Base-by-base conservation (phyloP, 2,797 vertebrate genomes). In the Aplochiton taeniatus region DNA sequence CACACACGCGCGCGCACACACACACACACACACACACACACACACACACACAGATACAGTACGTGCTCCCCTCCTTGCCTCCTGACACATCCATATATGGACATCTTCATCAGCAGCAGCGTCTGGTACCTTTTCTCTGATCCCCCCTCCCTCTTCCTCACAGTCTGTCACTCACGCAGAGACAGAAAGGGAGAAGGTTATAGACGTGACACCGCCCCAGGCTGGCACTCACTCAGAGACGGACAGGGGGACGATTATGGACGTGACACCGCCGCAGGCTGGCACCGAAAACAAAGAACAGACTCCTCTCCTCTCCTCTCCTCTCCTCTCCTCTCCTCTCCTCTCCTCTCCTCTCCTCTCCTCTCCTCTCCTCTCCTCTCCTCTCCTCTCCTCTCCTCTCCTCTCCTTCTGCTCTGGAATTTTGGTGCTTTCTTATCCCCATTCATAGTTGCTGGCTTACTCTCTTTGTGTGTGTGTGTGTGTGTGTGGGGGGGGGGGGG, bases 191-290 rank as follows among this genome's bases (percentile, higher is more conserved):
- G 31, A 42, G 58, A 31, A 58, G n/a, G 58, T 67, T 68, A 57
- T 70, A 58, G 58, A 61, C 3, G 56, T 45, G 63, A 41, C 63
- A 12, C 44, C 46, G 46, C 65, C 45, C 17, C 58, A 5, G 31
- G 8, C 62, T 54, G 68, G 46, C 61, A 61, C 50, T 68, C 58
- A 70, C n/a, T n/a, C n/a, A n/a, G n/a, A n/a, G n/a, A n/a, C n/a
- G n/a, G 70, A 59, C 16, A 58, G 5, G 18, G 31, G 46, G 54
- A 31, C 61, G 13, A 52, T 68, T 68, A 57, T 70, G 58, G 58
- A 61, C 4, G 57, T 46, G 63, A 42, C 63, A 12, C 45, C 46
- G 46, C 65, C 46, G 14, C 53, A 5, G 41, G 9, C 31, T 31
- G 31, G 41, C 7, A 17, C 47, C 13, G 3, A 8, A 13, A 10